phyloP scores from a whole-genome alignment of 2,113 vertebrate genomes.

The Turnix velox region DNA sequence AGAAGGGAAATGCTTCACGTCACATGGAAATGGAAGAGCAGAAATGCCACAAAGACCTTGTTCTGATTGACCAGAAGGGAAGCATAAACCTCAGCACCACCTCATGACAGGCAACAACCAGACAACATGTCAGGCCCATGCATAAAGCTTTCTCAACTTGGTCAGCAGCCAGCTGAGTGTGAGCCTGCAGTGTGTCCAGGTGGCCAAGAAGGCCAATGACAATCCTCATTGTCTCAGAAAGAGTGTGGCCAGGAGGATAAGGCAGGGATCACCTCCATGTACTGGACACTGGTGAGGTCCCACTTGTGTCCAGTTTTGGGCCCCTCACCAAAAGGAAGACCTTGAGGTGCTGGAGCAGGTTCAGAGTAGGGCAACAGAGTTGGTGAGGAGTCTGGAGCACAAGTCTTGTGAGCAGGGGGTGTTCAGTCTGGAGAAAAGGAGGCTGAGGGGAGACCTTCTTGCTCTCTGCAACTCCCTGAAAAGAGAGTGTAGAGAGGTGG shows the following conservation, averaged over 20 bases:
- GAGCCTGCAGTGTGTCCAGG: neutral
- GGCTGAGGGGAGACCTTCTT: neutral
- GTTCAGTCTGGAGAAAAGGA: neutral
- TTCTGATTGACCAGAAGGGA: neutral
- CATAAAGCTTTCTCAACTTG: neutral
- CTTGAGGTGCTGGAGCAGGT: neutral
- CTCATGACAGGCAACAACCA: neutral
- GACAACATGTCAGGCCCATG: neutral
- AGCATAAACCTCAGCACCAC: neutral
- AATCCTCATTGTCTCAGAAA: neutral
- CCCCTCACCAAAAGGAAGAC: neutral
- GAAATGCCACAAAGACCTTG: neutral
- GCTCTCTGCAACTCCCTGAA: neutral
- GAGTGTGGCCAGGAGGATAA: neutral
- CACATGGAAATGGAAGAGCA: neutral
- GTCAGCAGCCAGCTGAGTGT: neutral
- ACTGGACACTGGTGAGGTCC: neutral
- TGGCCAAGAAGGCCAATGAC: neutral
- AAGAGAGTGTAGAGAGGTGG: neutral
- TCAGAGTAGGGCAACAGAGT: neutral
- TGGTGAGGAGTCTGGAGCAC: neutral
- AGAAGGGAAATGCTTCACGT: neutral
- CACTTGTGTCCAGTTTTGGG: neutral
- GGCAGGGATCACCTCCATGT: neutral
- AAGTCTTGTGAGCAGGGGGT: neutral